Evolutionary conservation across 1,140 invertebrate genomes (phyloP).

Genomic region (Anastrepha ludens): DNA sequence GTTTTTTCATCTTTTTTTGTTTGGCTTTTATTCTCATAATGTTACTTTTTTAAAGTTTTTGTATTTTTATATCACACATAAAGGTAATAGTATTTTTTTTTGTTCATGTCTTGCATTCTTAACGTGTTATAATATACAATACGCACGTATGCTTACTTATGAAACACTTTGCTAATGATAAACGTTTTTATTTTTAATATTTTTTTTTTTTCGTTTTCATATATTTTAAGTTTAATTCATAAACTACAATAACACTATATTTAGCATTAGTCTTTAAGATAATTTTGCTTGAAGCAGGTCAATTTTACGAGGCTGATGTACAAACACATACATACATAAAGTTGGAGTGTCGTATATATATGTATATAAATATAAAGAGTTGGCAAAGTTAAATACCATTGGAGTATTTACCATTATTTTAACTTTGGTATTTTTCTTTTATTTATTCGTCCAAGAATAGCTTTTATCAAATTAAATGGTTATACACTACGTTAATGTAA

Average conservation of each 20-base stretch:
- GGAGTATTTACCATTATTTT: neutral
- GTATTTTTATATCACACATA: slow-evolving; percentile 52
- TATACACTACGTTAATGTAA: neutral
- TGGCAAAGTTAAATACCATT: slow-evolving; percentile 5
- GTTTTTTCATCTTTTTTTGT: slow-evolving; percentile 42
- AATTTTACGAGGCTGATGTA: slow-evolving; percentile 40
- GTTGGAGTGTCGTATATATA: slow-evolving; percentile 18
- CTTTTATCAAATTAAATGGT: neutral
- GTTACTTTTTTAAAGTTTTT: slow-evolving; percentile 35
- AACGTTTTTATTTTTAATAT: slow-evolving; percentile 26
- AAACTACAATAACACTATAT: slow-evolving; percentile 42
- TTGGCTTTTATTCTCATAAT: slow-evolving; percentile 23
- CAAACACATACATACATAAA: slow-evolving; percentile 35
- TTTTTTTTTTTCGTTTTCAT: neutral
- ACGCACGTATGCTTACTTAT: neutral
- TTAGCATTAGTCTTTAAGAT: slow-evolving; percentile 5
- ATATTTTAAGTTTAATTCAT: slow-evolving; percentile 18
- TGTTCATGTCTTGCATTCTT: slow-evolving; percentile 32
- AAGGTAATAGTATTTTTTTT: slow-evolving; percentile 42
- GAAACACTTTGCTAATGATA: slow-evolving; percentile 44
- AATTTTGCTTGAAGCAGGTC: slow-evolving; percentile 21
- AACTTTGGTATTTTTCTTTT: neutral
- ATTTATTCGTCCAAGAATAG: neutral
- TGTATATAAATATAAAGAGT: slow-evolving; percentile 28
- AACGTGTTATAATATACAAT: slow-evolving; percentile 13